Evolutionary conservation across 2,888 invertebrate genomes (phyloP), one percentile per base, ranked within the genome.

Genomic region (Cylindroiulus punctatus): DNA sequence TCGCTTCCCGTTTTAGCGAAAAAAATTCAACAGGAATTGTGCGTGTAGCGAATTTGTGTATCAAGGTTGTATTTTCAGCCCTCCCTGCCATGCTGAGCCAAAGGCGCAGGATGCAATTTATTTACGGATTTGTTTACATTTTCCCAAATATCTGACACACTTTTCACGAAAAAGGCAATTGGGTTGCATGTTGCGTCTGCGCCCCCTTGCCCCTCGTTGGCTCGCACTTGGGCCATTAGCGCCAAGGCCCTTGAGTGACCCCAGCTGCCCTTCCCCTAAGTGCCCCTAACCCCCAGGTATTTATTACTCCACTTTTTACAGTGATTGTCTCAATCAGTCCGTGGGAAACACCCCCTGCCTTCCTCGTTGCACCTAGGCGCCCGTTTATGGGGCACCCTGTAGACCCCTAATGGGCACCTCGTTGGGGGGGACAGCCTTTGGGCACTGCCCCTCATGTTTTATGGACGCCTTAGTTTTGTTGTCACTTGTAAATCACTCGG

Each of bases 101-200:
- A 26, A 65, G 10, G 65, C 65, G 26, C 65, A 65, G 65, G 65
- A 65, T 65, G 26, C 65, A 65, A 65, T 26, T 65, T 65, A 65
- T 65, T 65, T 65, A 26, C 65, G 65, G 65, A 65, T 65, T 65
- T 65, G 65, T 65, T 65, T 65, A 65, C 65, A 65, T 65, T 65
- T 65, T 65, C n/a, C 65, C 65, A 65, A 22, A 65, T 65, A 65
- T 65, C 12, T 65, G 65, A 65, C 65, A 65, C 65, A 65, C 65
- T n/a, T 65, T 65, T 65, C 65, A 65, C 65, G 65, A 65, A 65
- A 65, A 65, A 7, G 65, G 65, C 65, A 65, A 65, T 26, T 10
- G n/a, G 8, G 65, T 65, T 65, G 26, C 65, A 26, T 65, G 65
- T 65, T 65, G 26, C 65, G 65, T 65, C 65, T 65, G n/a, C 10